Percentiles rank a stretch among this genome's conserved stretches.
These are phyloP conservation scores for Gasterosteus aculeatus DNA, from an alignment of 2,113 vertebrate genomes.

Conservation along the genomic window DNA sequence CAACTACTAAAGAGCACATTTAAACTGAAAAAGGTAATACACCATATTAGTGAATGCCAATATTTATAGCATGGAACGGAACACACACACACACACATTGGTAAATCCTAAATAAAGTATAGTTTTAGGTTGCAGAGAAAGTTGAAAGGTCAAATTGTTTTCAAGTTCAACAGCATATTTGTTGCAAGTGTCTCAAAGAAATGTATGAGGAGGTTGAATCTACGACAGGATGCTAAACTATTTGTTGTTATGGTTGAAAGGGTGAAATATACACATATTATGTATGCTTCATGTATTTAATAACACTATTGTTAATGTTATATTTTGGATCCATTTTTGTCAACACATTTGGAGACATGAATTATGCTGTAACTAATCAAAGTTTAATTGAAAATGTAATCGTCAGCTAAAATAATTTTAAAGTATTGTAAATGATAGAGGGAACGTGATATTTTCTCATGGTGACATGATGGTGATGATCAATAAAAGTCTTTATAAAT, in stretches of 20 bases:
- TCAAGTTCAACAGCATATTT: neutral
- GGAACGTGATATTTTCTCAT: constrained; percentile 15
- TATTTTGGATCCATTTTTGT: neutral
- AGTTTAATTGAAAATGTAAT: constrained; percentile 22
- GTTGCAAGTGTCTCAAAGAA: neutral
- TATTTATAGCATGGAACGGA: neutral
- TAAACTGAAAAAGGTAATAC: neutral
- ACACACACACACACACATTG: neutral
- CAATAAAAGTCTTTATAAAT: constrained; percentile 71
- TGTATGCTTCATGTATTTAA: neutral
- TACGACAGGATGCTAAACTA: neutral
- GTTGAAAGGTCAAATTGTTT: neutral
- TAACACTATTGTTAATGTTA: neutral
- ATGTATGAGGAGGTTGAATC: no score
- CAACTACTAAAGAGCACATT: neutral
- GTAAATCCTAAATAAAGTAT: neutral
- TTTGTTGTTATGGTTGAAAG: neutral
- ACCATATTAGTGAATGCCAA: neutral
- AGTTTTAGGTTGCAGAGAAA: neutral
- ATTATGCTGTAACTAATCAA: neutral
- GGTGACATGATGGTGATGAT: constrained; percentile 47
- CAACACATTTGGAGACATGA: neutral
- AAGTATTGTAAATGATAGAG: constrained; percentile 30
- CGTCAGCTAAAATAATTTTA: constrained; percentile 49
- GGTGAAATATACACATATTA: neutral